phyloP scores from a whole-genome alignment of 2,113 vertebrate genomes.

The Colinus virginianus region DNA sequence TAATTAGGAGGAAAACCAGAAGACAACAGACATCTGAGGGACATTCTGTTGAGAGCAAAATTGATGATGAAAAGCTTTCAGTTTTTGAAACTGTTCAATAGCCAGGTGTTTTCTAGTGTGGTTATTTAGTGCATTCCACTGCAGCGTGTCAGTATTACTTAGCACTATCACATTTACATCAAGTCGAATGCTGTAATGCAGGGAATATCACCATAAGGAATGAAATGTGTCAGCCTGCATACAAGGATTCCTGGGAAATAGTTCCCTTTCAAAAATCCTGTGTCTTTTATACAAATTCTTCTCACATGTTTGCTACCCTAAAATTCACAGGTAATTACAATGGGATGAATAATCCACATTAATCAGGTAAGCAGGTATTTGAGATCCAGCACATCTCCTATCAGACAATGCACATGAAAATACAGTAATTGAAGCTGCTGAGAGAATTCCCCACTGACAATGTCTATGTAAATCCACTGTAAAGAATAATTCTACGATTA shows the following conservation, averaged over 20 bases:
- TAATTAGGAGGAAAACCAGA: conserved; percentile 50
- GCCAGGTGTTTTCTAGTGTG: conserved; percentile 67
- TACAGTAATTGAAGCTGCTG: conserved; percentile 71
- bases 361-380: conserved; percentile 76
- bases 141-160: conserved; percentile 57
- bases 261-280: conserved; percentile 74
- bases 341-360: conserved; percentile 73
- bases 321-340: conserved; percentile 78
- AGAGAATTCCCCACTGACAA: conserved; percentile 69
- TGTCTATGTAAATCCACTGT: conserved; percentile 69
- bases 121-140: conserved; percentile 62
- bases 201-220: conserved; percentile 62
- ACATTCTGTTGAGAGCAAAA: conserved; percentile 29
- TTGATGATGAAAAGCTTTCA: conserved; percentile 64
- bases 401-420: conserved; percentile 71
- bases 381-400: conserved; percentile 69
- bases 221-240: conserved; percentile 69
- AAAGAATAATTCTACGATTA: conserved; percentile 73
- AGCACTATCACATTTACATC: conserved; percentile 68
- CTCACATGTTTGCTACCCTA: conserved; percentile 75
- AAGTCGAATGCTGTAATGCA: conserved; percentile 66
- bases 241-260: conserved; percentile 69
- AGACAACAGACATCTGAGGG: conserved; percentile 24
- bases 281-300: conserved; percentile 70
- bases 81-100: conserved; percentile 59